Base-by-base conservation (phyloP, 2,888 invertebrate species). In the Bibio marci region DNA sequence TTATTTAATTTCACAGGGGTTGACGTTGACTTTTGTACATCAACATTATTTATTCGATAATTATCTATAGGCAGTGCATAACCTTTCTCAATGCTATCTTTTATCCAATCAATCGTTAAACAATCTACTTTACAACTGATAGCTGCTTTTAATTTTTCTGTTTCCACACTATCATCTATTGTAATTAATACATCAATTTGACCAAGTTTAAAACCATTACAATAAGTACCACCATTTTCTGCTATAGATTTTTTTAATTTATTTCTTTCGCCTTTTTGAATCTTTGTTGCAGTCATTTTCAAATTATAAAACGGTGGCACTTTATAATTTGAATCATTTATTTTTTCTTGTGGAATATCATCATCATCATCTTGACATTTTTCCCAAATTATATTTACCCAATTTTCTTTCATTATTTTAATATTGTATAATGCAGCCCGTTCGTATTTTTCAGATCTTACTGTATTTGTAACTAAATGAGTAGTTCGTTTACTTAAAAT, bases 371-470 rank as follows among this genome's bases (percentile, higher is more conserved):
- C 59, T 31, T 73, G 63, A 38, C 80, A 78, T 2, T 64, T 63
- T 19, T 75, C 61, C 85, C 86, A 88, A 1, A 85, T 74, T 1
- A 70, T 71, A 17, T 72, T 63, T 0, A 88, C 62, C 87, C 88
- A 90, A 3, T 69, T 63, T 15, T 71, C 66, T 1, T 67, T 64
- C 73, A 86, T 76, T 11, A 87, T 63, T 26, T 75, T 72, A 40
- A 77, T 66, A 25, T 34, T 37, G 26, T 34, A 22, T 30, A 34
- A 36, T n/a, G 26, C 22, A 18, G 36, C 28, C 4, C 22, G 22
- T 22, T 22, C 22, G 8, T 22, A 22, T 22, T 22, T 22, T 22
- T 22, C 5, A 6, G 22, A 22, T 8, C 4, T 22, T 22, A 22
- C 22, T 6, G 22, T 22, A 8, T 22, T 22, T 22, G 22, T 22